These are phyloP conservation scores for Hypotaenidia philippensis DNA, from an alignment of 2,797 vertebrate genomes.

Conservation along the genomic window DNA sequence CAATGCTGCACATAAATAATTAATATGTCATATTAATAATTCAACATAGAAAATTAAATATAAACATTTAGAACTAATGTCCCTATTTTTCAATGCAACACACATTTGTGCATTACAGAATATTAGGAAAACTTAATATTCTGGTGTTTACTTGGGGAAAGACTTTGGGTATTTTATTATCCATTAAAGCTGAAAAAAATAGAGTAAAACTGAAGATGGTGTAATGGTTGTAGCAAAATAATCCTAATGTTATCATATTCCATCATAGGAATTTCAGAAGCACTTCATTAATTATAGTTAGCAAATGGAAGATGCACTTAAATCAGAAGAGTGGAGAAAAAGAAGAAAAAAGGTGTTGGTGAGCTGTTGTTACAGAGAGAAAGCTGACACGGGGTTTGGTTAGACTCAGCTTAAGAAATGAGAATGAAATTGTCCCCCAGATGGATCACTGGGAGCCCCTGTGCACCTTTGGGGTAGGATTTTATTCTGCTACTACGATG, in stretches of 20 bases:
- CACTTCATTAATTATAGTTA: conserved; percentile 32
- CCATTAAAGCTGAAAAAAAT: not conserved
- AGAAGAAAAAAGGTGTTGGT: not conserved
- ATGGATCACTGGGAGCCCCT: not conserved
- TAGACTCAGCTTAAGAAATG: not conserved
- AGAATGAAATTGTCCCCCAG: not conserved
- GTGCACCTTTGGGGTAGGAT: not conserved
- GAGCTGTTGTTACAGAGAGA: not conserved
- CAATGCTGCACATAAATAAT: conserved; percentile 47
- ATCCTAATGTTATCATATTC: conserved; percentile 7
- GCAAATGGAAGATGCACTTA: conserved; percentile 34
- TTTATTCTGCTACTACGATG: not conserved
- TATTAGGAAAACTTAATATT: conserved; percentile 24
- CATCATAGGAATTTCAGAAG: conserved; percentile 14
- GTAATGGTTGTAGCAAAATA: not conserved
- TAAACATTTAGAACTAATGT: conserved; percentile 54
- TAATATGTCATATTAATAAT: conserved; percentile 70
- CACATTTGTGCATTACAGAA: not conserved
- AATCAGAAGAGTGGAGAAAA: not conserved
- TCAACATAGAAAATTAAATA: conserved; percentile 41
- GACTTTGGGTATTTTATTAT: conserved; percentile 24
- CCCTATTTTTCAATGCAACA: conserved; percentile 6
- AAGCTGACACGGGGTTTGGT: not conserved
- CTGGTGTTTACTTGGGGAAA: not conserved
- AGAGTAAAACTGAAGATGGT: conserved; percentile 1